Evolutionary conservation across 2,888 invertebrate species (phyloP), one percentile per base, ranked within the genome.

Genomic region (Zeuzera pyrina): DNA sequence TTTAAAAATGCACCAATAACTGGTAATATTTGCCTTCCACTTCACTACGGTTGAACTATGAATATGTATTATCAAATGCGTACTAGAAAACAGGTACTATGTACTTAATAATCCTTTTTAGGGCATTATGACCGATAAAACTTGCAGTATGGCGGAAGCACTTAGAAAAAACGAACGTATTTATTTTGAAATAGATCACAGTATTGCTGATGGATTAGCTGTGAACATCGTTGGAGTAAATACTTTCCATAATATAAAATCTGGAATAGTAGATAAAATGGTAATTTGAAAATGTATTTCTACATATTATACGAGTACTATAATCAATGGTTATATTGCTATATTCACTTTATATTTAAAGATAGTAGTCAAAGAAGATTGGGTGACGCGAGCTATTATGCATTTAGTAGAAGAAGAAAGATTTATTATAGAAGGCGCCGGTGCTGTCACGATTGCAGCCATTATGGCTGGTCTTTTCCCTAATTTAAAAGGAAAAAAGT

Each of bases 361-460:
- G 87, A 78, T 91, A 31, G 88, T 93, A n/a, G 93, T 94, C 0
- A 89, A 89, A 66, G 94, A 91, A 72, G 92, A 94, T 56, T 91
- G 89, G 88, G 92, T 95, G 35, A 91, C 94, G 2, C 86, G 93
- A 43, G 90, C 93, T 2, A 91, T 94, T 30, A 79, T 94, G 57
- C 86, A 91, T 36, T 63, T 94, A 25, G 88, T 93, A 0, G 94
- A 95, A 68, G 81, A 89, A 39, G 94, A 95, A 60, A 93, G 93
- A 60, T 91, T 91, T 41, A 92, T 96, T 0, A 91, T 95, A 0
- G 96, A 96, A 73, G 96, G 95, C 0, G 94, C 93, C 10, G 95
- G 93, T 0, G 95, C 94, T 0, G 86, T 89, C 2, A 87, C 91
- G 0, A 57, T 95, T 7, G 95, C 95, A 0, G 92, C 94, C 2